Base-by-base conservation (phyloP, 2,113 vertebrate species). In the Chaenocephalus aceratus region DNA sequence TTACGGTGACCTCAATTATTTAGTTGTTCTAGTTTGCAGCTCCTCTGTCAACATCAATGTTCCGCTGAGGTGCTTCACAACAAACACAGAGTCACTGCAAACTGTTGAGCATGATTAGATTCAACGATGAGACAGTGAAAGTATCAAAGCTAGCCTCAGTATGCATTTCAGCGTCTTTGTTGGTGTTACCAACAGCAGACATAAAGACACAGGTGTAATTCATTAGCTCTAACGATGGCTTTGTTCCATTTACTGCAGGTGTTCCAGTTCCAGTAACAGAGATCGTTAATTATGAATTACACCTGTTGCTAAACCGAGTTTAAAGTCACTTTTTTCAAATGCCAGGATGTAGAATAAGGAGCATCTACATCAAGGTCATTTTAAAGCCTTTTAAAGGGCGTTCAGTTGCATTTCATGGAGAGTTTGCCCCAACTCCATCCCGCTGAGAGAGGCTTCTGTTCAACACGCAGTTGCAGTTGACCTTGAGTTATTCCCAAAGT, bases 1-100 rank as follows among this genome's bases (percentile, higher is more conserved):
- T 84, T 70, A 57, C 66, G 34, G 23, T 75, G 58, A 84, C 72
- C 65, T 69, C 46, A 75, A 75, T 74, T 65, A 64, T 69, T 41
- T 14, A 57, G 58, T 79, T 79, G 45, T 63, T 71, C 45, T 48
- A n/a, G 58, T 76, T 66, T 72, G 53, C 67, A 56, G 69, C 54
- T 51, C 34, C 71, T 79, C 62, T 71, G 59, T 82, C 79, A 64
- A 44, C 63, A 74, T 70, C 48, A 15, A 63, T 36, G 68, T 76
- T 68, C 60, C 66, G 36, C 53, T 52, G 61, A 68, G 53, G 75
- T 56, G 45, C 61, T 49, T 8, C 1, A 30, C n/a, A 7, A 56
- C 45, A 15, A 70, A 67, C 14, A 44, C 18, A 49, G 49, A 49
- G 13, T 58, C 44, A 18, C 36, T 49, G n/a, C 53, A 36, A 6